Evolutionary conservation across 2,888 invertebrate genomes (phyloP), one percentile per base, ranked within the genome.

Genomic region (Meta bourneti): DNA sequence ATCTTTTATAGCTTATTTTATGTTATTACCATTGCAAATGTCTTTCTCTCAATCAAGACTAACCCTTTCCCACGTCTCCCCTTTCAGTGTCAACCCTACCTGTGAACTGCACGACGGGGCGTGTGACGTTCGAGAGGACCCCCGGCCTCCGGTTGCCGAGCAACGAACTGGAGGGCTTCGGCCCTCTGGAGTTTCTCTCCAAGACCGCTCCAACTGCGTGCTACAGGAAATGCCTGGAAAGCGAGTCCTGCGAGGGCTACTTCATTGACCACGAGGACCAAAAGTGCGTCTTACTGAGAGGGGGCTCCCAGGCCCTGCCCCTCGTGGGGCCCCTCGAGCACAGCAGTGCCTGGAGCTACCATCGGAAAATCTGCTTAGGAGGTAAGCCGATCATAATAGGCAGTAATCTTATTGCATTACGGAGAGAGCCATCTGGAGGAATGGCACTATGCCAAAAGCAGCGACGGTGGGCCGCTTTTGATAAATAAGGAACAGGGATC

Each of bases 311-410:
- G 5, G 70, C 16, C 19, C 54, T 88, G 49, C 75, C 89, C 61
- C 70, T 81, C 5, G 51, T 69, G 6, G 89, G 84, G 0, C 90
- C 81, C 13, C 51, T 88, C 52, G 78, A 90, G 51, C 87, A 87
- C 34, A 84, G 86, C 80, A 84, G 88, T 16, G 88, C 84, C 16
- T 90, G 92, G 88, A 92, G 90, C 52, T 92, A 92, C 52, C 92
- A 92, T 83, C 20, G 92, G 13, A 92, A 92, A 75, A 92, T 92
- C 13, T 92, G 92, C 48, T 85, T 92, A 48, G 87, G 87, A 54
- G 92, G 92, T 90, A 79, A 82, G 85, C 74, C 19, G 86, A 86
- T 83, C 72, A 83, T 72, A 7, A 13, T 72, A n/a, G 51, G 77
- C 49, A 51, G 0, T 77, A 77, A 77, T 77, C 77, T 52, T 19